Evolutionary conservation across 2,113 vertebrate genomes (phyloP).

Genomic region (Proterorhinus semilunaris): DNA sequence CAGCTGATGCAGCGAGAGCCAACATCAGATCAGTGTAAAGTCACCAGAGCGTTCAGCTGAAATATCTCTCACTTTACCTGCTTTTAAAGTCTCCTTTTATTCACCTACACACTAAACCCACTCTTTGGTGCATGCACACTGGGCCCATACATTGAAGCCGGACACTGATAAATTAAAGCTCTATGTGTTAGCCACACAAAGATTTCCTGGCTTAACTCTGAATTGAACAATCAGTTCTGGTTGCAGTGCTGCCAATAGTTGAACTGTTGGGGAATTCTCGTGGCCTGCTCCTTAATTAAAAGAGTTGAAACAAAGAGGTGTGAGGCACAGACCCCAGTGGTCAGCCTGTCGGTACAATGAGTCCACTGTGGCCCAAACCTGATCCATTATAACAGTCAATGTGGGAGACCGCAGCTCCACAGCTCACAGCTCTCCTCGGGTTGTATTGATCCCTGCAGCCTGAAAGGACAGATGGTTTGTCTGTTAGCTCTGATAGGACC

Average conservation of each 20-base stretch:
- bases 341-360: constrained; percentile 64
- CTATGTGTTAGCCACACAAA: constrained; percentile 48
- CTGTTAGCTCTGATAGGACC: constrained; percentile 46
- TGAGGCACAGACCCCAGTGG: constrained; percentile 62
- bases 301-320: constrained; percentile 68
- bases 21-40: constrained; percentile 48
- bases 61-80: constrained; percentile 18
- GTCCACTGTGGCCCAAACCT: constrained; percentile 66
- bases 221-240: constrained; percentile 65
- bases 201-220: constrained; percentile 59
- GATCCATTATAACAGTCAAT: constrained; percentile 72
- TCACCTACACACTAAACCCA: constrained; percentile 21
- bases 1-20: constrained; percentile 81
- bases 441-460: constrained; percentile 71
- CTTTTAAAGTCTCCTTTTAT: constrained; percentile 5
- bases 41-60: constrained; percentile 46
- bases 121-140: constrained; percentile 2
- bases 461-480: constrained; percentile 62
- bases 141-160: constrained; percentile 29
- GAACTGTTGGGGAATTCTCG: constrained; percentile 69
- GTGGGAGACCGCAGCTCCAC: constrained; percentile 50
- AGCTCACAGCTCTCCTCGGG: constrained; percentile 39
- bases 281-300: constrained; percentile 71
- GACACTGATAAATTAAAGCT: constrained; percentile 48
- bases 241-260: constrained; percentile 63